These are phyloP conservation scores for Zaprionus lineosus DNA, from an alignment of 2,888 invertebrate species.

Conservation along the genomic window DNA sequence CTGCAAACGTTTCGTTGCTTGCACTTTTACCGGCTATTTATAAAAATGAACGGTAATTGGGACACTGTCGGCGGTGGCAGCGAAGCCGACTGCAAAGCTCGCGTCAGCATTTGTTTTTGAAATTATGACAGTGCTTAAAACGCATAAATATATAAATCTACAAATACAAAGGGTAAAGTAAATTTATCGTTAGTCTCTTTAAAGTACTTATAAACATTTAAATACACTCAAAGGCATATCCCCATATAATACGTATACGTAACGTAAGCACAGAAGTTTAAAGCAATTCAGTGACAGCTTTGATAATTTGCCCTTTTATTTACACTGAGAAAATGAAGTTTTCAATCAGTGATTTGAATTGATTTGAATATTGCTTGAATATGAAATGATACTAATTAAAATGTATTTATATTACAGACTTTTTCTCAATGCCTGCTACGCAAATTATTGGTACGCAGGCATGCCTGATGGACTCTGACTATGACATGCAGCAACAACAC, in stretches of 20 bases:
- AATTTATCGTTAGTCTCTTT: too few species aligned
- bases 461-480: constrained; percentile 76
- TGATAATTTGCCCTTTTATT: too few species aligned
- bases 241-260: too few species aligned
- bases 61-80: constrained; percentile 41
- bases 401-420: constrained; percentile 58
- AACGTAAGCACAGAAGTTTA: too few species aligned
- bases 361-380: too few species aligned
- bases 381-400: not conserved
- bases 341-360: too few species aligned
- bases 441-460: constrained; percentile 78
- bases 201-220: too few species aligned
- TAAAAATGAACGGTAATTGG: constrained; percentile 68
- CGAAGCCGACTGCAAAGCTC: constrained; percentile 22
- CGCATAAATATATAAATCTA: constrained; percentile 26
- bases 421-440: constrained; percentile 77
- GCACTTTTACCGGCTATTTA: constrained; percentile 59
- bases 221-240: too few species aligned
- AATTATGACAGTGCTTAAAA: constrained; percentile 33
- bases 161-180: not conserved
- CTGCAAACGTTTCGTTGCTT: constrained; percentile 21
- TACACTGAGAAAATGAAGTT: too few species aligned
- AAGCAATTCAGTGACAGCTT: too few species aligned
- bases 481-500: constrained; percentile 54
- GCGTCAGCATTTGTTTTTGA: constrained; percentile 36